Percentiles rank a stretch among this genome's conserved stretches.
These are phyloP conservation scores for Phataginus tricuspis DNA, from an alignment of 2,797 vertebrate genomes.

Conservation along the genomic window DNA sequence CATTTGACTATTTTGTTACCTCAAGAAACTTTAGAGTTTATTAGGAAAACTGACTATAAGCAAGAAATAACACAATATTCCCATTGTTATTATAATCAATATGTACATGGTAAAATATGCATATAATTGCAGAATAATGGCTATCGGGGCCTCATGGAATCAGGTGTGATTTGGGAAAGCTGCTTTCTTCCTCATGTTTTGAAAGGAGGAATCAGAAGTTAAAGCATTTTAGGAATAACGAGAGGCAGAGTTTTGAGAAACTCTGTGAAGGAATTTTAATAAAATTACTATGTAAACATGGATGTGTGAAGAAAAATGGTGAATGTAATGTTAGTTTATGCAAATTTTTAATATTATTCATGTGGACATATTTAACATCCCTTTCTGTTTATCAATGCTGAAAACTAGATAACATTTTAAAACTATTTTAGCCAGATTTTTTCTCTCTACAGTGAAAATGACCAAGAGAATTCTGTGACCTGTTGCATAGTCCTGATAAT, in stretches of 20 bases:
- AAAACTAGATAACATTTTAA: neutral
- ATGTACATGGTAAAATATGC: neutral
- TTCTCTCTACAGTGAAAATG: neutral
- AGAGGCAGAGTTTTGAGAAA: neutral
- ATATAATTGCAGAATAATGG: neutral
- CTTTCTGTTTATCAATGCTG: neutral
- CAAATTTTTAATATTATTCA: neutral
- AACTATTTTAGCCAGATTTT: neutral
- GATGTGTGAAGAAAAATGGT: neutral
- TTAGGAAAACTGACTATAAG: neutral
- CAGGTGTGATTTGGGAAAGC: neutral
- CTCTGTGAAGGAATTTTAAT: neutral
- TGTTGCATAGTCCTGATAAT: neutral
- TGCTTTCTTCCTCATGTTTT: neutral
- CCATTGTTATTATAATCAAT: neutral
- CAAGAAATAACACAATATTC: neutral
- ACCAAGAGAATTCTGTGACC: neutral
- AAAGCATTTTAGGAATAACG: neutral
- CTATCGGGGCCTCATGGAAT: neutral
- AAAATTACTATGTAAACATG: neutral
- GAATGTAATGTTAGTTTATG: neutral
- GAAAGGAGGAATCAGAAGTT: neutral
- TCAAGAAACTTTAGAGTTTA: neutral
- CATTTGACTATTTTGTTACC: neutral
- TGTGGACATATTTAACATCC: neutral